These are phyloP conservation scores for Sceliomorpha sp. DNA, from an alignment of 2,888 invertebrate genomes.

Conservation along the genomic window DNA sequence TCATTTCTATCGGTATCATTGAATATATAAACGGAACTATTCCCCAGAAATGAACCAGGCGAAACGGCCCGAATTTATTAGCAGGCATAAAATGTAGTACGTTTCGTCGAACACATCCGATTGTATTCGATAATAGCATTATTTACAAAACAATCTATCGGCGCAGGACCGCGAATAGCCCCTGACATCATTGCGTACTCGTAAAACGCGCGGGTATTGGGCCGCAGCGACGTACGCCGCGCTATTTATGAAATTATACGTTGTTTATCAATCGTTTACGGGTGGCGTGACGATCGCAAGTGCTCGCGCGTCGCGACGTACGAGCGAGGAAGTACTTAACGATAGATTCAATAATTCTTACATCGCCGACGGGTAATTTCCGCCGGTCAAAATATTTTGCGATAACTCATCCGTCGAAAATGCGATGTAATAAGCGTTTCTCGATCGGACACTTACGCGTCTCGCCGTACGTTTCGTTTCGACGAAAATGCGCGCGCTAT, in stretches of 20 bases:
- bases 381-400: too few relatives aligned
- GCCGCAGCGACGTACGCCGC: slow-evolving; percentile 34
- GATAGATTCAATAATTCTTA: too few relatives aligned
- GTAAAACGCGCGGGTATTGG: slow-evolving; percentile 50
- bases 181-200: slow-evolving; percentile 65
- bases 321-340: background rate
- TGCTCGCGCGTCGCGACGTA: slow-evolving; percentile 1
- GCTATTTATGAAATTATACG: slow-evolving; percentile 60
- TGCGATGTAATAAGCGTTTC: too few relatives aligned
- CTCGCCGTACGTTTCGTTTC: too few relatives aligned
- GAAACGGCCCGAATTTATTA: slow-evolving; percentile 25
- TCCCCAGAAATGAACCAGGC: slow-evolving; percentile 16
- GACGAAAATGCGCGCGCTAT: too few relatives aligned
- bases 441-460: too few relatives aligned
- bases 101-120: slow-evolving; percentile 26
- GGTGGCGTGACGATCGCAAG: slow-evolving; percentile 4
- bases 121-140: slow-evolving; percentile 22
- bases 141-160: slow-evolving; percentile 37
- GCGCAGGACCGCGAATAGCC: slow-evolving; percentile 58
- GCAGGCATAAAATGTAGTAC: slow-evolving; percentile 18
- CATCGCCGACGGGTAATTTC: too few relatives aligned
- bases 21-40: background rate
- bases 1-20: too few relatives aligned
- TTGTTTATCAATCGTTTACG: slow-evolving; percentile 55
- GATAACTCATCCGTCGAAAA: too few relatives aligned